These are phyloP conservation scores for Hemichromis elongatus DNA, from an alignment of 2,113 vertebrate species.

Conservation along the genomic window DNA sequence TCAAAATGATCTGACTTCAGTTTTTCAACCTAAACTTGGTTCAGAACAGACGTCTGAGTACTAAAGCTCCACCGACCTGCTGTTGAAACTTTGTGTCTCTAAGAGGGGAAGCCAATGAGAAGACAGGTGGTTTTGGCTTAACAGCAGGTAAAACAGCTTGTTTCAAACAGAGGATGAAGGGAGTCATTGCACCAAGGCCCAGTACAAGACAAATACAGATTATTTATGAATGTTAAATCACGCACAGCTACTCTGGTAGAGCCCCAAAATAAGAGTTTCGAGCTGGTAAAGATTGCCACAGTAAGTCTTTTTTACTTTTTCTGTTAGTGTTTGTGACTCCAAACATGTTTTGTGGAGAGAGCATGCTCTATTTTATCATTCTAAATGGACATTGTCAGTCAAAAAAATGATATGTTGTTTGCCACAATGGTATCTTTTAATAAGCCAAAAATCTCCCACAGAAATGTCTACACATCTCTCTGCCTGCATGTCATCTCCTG, in stretches of 20 bases:
- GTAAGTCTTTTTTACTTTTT: neutral
- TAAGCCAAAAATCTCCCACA: neutral
- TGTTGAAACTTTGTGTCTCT: rapidly evolving
- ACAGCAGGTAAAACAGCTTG: neutral
- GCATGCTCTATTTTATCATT: neutral
- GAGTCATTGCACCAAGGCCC: too few relatives aligned
- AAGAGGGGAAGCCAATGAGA: neutral
- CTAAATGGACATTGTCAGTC: neutral
- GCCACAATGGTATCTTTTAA: neutral
- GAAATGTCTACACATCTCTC: neutral
- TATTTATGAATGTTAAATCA: neutral
- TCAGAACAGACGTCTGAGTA: neutral
- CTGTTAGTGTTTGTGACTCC: neutral
- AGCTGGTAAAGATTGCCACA: neutral
- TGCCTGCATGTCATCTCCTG: neutral
- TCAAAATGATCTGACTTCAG: neutral
- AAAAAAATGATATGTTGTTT: neutral
- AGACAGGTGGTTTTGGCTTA: neutral
- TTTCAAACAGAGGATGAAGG: neutral
- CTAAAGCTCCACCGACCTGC: neutral
- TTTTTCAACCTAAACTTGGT: neutral
- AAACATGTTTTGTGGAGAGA: neutral
- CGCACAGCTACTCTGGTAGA: neutral
- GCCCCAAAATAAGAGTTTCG: neutral
- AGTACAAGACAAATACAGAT: neutral